Percentiles rank a stretch among this genome's conserved stretches.
phyloP scores from a whole-genome alignment of 2,113 vertebrate genomes.

The Syrmaticus mikado region DNA sequence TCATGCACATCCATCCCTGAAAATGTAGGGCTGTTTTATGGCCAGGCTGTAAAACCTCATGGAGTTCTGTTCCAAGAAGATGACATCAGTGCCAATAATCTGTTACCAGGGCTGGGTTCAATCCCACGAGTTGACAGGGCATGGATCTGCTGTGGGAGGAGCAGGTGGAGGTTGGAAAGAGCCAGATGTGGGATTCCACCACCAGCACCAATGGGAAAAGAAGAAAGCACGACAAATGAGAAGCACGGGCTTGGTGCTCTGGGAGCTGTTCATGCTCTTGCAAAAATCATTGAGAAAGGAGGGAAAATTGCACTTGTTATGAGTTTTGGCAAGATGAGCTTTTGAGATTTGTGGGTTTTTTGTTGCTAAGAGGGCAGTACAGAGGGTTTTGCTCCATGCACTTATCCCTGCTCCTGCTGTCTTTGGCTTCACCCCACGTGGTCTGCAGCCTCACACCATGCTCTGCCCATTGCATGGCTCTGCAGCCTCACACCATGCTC shows the following conservation, averaged over 20 bases:
- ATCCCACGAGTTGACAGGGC: constrained; percentile 72
- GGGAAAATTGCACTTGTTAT: neutral
- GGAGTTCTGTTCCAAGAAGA: constrained; percentile 68
- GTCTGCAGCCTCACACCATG: neutral
- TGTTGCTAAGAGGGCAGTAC: neutral
- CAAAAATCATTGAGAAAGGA: neutral
- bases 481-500: neutral
- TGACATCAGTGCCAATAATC: constrained; percentile 72
- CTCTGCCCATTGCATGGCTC: neutral
- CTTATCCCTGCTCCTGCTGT: constrained; percentile 39
- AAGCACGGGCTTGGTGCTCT: neutral
- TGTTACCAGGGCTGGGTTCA: constrained; percentile 79
- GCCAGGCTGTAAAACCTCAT: constrained; percentile 51
- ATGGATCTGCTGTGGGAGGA: constrained; percentile 1
- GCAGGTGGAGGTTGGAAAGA: constrained; percentile 55
- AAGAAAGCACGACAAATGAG: constrained; percentile 6
- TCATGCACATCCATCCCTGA: constrained; percentile 52
- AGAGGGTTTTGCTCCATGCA: neutral
- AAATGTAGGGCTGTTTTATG: constrained; percentile 57
- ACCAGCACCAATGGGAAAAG: constrained; percentile 27
- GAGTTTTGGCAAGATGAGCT: neutral
- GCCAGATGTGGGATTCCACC: constrained; percentile 51
- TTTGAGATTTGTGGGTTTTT: neutral
- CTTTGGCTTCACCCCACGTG: constrained; percentile 13
- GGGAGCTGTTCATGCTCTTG: neutral